Evolutionary conservation across 2,797 vertebrate genomes (phyloP).

Genomic region (Huso huso): DNA sequence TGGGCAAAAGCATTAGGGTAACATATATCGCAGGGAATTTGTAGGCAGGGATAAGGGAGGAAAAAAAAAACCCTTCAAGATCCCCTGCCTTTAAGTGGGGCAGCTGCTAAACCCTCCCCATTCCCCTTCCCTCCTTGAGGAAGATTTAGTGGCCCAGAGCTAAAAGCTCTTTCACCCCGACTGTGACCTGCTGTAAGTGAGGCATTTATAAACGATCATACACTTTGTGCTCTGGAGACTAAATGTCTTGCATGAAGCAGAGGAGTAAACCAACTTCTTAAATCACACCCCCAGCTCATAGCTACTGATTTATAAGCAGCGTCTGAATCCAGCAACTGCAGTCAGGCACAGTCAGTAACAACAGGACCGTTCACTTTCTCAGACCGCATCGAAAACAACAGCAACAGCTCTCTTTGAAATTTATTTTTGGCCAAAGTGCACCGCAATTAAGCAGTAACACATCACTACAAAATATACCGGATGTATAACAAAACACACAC

Average conservation of each 20-base stretch:
- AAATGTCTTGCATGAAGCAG: background rate
- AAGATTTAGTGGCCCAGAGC: background rate
- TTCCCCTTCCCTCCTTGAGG: background rate
- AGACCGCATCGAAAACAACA: too few species aligned
- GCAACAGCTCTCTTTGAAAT: too few species aligned
- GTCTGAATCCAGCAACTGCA: constrained; percentile 8
- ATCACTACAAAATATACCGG: too few species aligned
- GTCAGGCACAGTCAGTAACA: background rate
- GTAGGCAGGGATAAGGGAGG: background rate
- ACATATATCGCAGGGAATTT: background rate
- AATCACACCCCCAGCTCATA: constrained; percentile 2
- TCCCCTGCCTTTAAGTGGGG: background rate
- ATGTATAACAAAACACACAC: too few species aligned
- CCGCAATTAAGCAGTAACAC: too few species aligned
- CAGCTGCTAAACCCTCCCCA: constrained; percentile 5
- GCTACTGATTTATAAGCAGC: constrained; percentile 11
- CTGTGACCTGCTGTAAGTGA: background rate
- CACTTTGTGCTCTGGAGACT: background rate
- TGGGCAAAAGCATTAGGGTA: background rate
- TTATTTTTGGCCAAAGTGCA: too few species aligned
- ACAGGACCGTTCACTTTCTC: background rate
- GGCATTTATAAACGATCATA: accelerated
- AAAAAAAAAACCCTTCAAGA: background rate
- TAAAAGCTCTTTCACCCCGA: background rate
- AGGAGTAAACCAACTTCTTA: constrained; percentile 2